Evolutionary conservation across 2,113 vertebrate species (phyloP).

Genomic region (Camelus dromedarius): DNA sequence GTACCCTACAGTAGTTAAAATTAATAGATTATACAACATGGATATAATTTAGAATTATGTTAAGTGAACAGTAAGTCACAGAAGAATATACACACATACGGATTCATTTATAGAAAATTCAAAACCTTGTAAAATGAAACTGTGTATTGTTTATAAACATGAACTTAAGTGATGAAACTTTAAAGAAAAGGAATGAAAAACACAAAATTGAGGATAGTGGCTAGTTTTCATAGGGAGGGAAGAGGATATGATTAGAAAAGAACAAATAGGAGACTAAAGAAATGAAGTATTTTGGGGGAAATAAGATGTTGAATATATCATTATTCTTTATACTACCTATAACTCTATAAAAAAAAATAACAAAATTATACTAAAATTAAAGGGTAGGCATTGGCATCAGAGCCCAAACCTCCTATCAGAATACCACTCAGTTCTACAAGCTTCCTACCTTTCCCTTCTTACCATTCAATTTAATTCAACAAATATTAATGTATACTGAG

Average conservation of each 20-base stretch:
- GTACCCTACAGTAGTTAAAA: background rate
- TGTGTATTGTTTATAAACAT: background rate
- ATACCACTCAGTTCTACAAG: background rate
- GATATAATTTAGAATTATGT: background rate
- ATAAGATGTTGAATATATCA: background rate
- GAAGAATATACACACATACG: background rate
- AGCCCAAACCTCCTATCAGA: background rate
- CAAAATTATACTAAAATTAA: background rate
- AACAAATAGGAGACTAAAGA: background rate
- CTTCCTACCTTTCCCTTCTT: background rate
- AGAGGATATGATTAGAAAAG: background rate
- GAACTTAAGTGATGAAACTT: background rate
- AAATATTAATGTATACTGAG: background rate
- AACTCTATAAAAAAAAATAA: background rate
- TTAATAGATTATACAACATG: background rate
- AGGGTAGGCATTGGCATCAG: background rate
- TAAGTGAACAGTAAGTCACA: background rate
- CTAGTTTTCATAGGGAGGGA: background rate
- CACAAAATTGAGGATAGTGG: background rate
- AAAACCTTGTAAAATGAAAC: background rate
- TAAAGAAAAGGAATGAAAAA: conserved; percentile 3
- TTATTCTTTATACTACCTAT: background rate
- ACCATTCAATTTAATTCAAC: background rate
- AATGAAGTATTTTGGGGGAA: background rate
- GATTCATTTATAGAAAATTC: background rate